phyloP scores from a whole-genome alignment of 2,888 invertebrate genomes.

The Papilio demoleus region DNA sequence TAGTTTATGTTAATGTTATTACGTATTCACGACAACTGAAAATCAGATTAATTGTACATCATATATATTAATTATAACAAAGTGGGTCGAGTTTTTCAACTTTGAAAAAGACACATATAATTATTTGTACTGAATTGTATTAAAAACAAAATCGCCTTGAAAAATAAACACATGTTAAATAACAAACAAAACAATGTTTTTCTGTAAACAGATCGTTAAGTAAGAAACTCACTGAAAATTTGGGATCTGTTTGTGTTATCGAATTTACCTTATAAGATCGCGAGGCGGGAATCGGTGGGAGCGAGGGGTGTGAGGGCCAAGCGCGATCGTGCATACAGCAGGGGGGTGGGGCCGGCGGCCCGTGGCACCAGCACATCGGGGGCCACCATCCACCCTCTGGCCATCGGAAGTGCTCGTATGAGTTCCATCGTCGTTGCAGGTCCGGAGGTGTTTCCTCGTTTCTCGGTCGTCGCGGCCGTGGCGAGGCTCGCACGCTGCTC shows the following conservation, averaged over 20 bases:
- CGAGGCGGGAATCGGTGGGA: constrained; percentile 62
- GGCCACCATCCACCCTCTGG: constrained; percentile 82
- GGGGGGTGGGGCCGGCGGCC: constrained; percentile 73
- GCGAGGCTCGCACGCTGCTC: constrained; percentile 70
- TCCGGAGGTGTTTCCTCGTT: constrained; percentile 74
- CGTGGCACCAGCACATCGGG: constrained; percentile 78
- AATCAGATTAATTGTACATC: not conserved
- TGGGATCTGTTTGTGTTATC: constrained; percentile 13
- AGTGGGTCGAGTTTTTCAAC: too few relatives aligned
- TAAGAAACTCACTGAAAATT: constrained; percentile 19
- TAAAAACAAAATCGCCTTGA: too few relatives aligned
- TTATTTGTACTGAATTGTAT: too few relatives aligned
- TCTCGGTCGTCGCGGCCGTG: constrained; percentile 68
- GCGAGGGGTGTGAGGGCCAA: constrained; percentile 79
- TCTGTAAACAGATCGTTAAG: constrained; percentile 3
- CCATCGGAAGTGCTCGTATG: constrained; percentile 85
- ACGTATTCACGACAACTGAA: not conserved
- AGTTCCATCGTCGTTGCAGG: constrained; percentile 78
- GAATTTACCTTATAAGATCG: constrained; percentile 75
- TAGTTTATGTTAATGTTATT: not conserved
- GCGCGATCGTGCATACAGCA: constrained; percentile 78
- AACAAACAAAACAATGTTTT: constrained; percentile 24
- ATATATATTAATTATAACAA: too few relatives aligned
- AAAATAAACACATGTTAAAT: constrained; percentile 13
- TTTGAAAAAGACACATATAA: too few relatives aligned